A percentile compares a stretch with the other conserved stretches of the same genome.
These are phyloP conservation scores for Tachyglossus aculeatus DNA, from an alignment of 2,797 vertebrate genomes.

Conservation along the genomic window DNA sequence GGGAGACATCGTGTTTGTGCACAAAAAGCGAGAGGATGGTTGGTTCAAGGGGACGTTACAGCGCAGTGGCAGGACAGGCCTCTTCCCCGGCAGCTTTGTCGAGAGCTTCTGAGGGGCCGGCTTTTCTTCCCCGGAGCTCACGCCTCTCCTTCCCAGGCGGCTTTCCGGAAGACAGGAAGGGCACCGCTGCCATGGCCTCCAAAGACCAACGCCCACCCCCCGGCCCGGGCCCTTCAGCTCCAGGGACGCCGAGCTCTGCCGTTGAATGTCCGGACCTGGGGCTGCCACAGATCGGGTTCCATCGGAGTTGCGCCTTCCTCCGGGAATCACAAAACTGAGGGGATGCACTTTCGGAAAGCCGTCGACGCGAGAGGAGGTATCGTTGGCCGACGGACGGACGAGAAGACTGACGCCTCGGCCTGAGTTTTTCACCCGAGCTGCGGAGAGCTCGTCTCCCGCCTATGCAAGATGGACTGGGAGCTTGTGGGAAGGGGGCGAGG, in stretches of 20 bases:
- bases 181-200: slow-evolving; percentile 62
- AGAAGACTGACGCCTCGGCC: slow-evolving; percentile 67
- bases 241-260: slow-evolving; percentile 10
- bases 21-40: slow-evolving; percentile 82
- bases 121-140: background rate
- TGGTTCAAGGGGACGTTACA: slow-evolving; percentile 85
- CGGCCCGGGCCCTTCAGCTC: slow-evolving; percentile 58
- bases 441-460: slow-evolving; percentile 72
- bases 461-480: slow-evolving; percentile 60
- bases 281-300: slow-evolving; percentile 19
- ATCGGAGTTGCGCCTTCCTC: slow-evolving; percentile 67
- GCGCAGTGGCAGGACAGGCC: slow-evolving; percentile 80
- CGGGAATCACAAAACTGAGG: slow-evolving; percentile 59
- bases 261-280: slow-evolving; percentile 42
- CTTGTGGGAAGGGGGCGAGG: slow-evolving; percentile 44
- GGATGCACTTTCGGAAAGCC: slow-evolving; percentile 55
- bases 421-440: slow-evolving; percentile 72
- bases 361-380: slow-evolving; percentile 60
- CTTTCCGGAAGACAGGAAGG: slow-evolving; percentile 58
- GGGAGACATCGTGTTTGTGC: slow-evolving; percentile 83
- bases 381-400: slow-evolving; percentile 48
- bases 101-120: slow-evolving; percentile 78
- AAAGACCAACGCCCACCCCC: slow-evolving; percentile 66
- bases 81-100: slow-evolving; percentile 84
- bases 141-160: slow-evolving; percentile 15